phyloP scores from a whole-genome alignment of 37 sponge, comb jelly and placozoan species.

The Corticium candelabrum region DNA sequence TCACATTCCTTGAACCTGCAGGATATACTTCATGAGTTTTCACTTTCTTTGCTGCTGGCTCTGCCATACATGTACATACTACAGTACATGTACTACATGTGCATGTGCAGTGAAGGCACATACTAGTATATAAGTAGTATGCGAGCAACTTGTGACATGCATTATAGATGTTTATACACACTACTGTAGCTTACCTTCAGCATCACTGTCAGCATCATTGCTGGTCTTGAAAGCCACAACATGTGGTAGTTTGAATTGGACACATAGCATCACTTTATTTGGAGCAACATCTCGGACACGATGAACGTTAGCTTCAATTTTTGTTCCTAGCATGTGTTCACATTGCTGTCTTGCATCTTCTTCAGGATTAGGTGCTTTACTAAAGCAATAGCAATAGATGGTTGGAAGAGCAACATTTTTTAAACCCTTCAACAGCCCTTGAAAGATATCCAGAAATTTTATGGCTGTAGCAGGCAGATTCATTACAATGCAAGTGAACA shows the following conservation, averaged over 20 bases:
- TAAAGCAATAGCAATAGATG: conserved; percentile 82
- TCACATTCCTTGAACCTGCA: too few species aligned
- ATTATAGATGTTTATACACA: too few species aligned
- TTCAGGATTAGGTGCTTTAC: conserved; percentile 20
- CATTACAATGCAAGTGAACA: conserved; percentile 60
- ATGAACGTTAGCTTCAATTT: conserved; percentile 9
- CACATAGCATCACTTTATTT: conserved; percentile 63
- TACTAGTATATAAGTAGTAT: too few species aligned
- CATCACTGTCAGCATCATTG: too few species aligned
- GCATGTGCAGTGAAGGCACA: too few species aligned
- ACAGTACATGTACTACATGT: too few species aligned
- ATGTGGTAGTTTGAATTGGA: conserved; percentile 70
- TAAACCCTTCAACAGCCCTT: conserved; percentile 19
- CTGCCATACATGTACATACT: too few species aligned
- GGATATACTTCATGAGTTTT: too few species aligned
- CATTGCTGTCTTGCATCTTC: conserved; percentile 33
- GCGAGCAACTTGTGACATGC: too few species aligned
- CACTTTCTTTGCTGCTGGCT: too few species aligned
- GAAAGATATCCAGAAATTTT: conserved; percentile 55
- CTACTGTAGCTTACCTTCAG: too few species aligned
- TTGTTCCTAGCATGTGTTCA: conserved; percentile 21
- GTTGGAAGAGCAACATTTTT: conserved; percentile 29
- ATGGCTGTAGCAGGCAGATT: conserved; percentile 75
- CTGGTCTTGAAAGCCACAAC: too few species aligned
- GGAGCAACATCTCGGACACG: conserved; percentile 68